These are phyloP conservation scores for Sarcophaga subvicina DNA, from an alignment of 2,888 invertebrate species.

Conservation along the genomic window DNA sequence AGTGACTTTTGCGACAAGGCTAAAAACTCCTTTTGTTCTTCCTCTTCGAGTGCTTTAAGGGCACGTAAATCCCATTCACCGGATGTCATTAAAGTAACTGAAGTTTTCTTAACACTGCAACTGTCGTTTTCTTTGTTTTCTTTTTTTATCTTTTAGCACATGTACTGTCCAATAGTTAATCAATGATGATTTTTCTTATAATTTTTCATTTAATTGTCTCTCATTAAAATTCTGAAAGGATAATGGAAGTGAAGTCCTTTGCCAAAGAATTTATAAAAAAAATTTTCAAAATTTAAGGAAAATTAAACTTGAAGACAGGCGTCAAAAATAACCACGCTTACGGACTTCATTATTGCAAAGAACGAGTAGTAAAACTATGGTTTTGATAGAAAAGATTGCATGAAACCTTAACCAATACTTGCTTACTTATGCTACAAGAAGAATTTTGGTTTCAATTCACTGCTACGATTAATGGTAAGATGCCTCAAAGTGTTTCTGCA, in stretches of 20 bases:
- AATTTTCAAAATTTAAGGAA: background rate
- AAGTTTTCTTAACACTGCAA: too few relatives aligned
- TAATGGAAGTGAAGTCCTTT: too few relatives aligned
- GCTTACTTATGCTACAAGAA: too few relatives aligned
- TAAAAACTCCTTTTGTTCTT: conserved; percentile 79
- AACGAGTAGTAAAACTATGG: too few relatives aligned
- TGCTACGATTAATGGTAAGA: too few relatives aligned
- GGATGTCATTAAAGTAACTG: conserved; percentile 78
- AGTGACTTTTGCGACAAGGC: conserved; percentile 79
- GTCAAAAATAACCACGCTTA: too few relatives aligned
- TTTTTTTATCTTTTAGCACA: background rate
- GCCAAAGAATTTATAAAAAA: background rate
- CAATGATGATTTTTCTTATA: background rate
- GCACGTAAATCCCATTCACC: conserved; percentile 82
- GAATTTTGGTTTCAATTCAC: too few relatives aligned
- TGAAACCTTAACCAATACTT: background rate
- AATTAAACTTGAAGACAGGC: too few relatives aligned
- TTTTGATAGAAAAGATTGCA: background rate
- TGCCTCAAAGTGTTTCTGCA: too few relatives aligned
- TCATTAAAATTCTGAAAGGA: background rate
- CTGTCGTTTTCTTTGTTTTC: background rate
- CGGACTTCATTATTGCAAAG: too few relatives aligned
- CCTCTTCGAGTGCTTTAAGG: conserved; percentile 81
- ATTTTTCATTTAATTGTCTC: background rate
- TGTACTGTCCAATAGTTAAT: background rate